phyloP scores from a whole-genome alignment of 2,888 invertebrate genomes.

The Ceraclea dissimilis region DNA sequence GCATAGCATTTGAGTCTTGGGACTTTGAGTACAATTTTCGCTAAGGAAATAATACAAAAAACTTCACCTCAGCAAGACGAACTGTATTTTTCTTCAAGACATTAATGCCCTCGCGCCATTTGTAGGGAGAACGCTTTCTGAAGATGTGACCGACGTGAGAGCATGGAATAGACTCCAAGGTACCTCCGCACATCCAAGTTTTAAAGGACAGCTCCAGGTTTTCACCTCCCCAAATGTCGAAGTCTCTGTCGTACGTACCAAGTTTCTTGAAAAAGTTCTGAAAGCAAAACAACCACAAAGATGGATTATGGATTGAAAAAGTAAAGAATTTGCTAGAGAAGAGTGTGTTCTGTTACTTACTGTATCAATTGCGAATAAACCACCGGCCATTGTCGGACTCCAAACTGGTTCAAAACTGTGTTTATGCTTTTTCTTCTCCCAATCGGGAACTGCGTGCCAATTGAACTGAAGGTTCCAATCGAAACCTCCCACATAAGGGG shows the following conservation, averaged over 20 bases:
- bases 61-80: constrained; percentile 76
- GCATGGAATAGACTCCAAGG: constrained; percentile 94
- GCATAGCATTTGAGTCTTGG: no score
- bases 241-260: constrained; percentile 97
- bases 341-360: no score
- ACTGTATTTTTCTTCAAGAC: constrained; percentile 95
- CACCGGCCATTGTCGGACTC: constrained; percentile 99
- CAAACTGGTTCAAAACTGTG: constrained; percentile 88
- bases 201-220: constrained; percentile 97
- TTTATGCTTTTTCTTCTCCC: constrained; percentile 75
- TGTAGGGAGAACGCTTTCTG: constrained; percentile 95
- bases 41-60: no score
- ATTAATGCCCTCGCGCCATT: constrained; percentile 96
- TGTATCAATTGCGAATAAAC: constrained; percentile 92
- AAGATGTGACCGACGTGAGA: constrained; percentile 99
- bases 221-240: constrained; percentile 99
- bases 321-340: no score
- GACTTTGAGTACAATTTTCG: no score
- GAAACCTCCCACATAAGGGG: constrained; percentile 86
- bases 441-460: constrained; percentile 97
- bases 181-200: constrained; percentile 99
- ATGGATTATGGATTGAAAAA: no score
- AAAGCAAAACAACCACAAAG: not conserved
- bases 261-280: constrained; percentile 82
- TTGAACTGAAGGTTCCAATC: constrained; percentile 96